Conservation (phyloP, 2,797 vertebrate genomes). For the Sciurus carolinensis region DNA sequence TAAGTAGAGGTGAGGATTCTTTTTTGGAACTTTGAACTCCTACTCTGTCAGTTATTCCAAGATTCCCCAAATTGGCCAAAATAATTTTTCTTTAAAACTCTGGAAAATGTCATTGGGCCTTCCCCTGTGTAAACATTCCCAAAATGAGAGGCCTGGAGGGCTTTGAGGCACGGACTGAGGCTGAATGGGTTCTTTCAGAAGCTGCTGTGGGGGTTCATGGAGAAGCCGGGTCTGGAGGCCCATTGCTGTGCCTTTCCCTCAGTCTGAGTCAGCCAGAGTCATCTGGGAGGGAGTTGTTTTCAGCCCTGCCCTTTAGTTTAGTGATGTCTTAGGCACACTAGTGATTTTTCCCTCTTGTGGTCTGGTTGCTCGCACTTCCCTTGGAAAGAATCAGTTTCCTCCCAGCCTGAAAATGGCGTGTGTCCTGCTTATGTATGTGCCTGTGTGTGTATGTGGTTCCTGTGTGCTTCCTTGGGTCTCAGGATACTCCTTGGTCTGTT, state of each 20-base stretch:
- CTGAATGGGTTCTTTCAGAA: not conserved
- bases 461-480: not conserved
- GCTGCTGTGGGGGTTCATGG: not conserved
- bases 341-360: not conserved
- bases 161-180: not conserved
- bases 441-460: accelerated
- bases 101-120: not conserved
- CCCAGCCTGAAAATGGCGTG: no score
- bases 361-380: not conserved
- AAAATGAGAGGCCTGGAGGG: not conserved
- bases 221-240: not conserved
- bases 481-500: accelerated
- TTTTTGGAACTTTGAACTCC: not conserved
- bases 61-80: not conserved
- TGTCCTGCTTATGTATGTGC: no score
- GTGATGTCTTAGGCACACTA: not conserved
- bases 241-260: not conserved
- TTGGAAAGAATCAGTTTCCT: not conserved
- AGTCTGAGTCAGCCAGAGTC: not conserved
- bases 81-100: not conserved
- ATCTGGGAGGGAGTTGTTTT: not conserved
- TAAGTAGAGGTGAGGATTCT: not conserved
- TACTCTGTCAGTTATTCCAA: not conserved
- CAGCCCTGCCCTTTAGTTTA: not conserved
- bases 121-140: not conserved